Evolutionary conservation across 2,888 invertebrate genomes (phyloP).

Genomic region (Itoplectis maculator): DNA sequence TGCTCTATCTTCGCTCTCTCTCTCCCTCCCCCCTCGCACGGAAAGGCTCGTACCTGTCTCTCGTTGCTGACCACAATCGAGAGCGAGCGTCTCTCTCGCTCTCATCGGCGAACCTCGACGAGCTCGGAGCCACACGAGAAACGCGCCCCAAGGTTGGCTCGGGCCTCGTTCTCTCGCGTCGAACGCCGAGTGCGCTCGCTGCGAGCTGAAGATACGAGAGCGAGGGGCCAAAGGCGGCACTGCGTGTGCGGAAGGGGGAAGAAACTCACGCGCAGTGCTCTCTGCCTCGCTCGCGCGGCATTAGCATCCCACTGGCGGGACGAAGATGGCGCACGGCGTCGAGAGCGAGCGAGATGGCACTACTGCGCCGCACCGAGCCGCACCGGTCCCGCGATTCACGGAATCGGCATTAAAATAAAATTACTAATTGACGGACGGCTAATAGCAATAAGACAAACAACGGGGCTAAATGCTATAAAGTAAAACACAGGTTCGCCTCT

Average conservation of each 20-base stretch:
- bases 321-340: neutral
- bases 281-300: slow-evolving; percentile 13
- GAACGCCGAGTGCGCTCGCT: slow-evolving; percentile 35
- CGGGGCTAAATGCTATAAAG: slow-evolving; percentile 83
- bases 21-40: slow-evolving; percentile 14
- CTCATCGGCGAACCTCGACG: neutral
- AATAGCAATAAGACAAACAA: slow-evolving; percentile 84
- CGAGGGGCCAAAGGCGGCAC: no score
- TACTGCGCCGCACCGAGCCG: slow-evolving; percentile 67
- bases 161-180: slow-evolving; percentile 44
- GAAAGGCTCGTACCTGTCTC: neutral
- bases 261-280: slow-evolving; percentile 29
- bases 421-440: slow-evolving; percentile 83
- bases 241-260: neutral
- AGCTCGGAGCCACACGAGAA: neutral
- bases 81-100: slow-evolving; percentile 2
- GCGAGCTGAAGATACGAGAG: slow-evolving; percentile 6
- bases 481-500: slow-evolving; percentile 82
- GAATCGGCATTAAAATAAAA: slow-evolving; percentile 84
- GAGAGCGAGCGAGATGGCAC: slow-evolving; percentile 59
- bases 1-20: slow-evolving; percentile 9
- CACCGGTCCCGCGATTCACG: slow-evolving; percentile 77
- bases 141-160: slow-evolving; percentile 50
- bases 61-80: slow-evolving; percentile 1
- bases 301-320: neutral